phyloP scores from a whole-genome alignment of 2,113 vertebrate genomes.

The Martes martes region DNA sequence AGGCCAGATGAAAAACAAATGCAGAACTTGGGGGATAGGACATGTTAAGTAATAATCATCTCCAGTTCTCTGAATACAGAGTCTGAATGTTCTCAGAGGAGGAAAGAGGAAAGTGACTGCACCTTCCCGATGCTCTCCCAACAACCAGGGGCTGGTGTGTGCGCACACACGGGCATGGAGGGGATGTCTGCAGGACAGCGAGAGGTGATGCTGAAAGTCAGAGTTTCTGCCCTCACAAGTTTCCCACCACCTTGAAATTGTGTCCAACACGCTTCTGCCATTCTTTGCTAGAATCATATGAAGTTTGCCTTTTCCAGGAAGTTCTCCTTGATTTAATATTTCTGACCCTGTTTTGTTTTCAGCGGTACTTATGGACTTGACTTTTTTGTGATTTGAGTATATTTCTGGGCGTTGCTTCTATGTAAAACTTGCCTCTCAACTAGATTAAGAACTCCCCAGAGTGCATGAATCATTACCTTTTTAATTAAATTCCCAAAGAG shows the following conservation, averaged over 20 bases:
- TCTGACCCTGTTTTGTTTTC: background rate
- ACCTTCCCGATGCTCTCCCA: no score
- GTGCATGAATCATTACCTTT: background rate
- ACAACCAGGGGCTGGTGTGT: no score
- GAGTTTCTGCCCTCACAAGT: background rate
- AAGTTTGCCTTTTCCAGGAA: background rate
- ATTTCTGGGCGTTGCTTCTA: background rate
- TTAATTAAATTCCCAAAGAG: background rate
- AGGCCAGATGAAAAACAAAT: background rate
- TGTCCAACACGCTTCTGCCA: background rate
- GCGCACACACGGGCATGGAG: fast-evolving
- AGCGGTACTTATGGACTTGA: background rate
- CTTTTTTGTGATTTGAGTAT: background rate
- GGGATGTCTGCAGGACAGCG: background rate
- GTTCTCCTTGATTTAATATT: background rate
- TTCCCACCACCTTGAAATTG: background rate
- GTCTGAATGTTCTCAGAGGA: background rate
- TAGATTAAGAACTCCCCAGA: background rate
- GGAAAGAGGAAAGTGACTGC: background rate
- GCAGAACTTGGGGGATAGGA: background rate
- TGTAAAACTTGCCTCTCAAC: background rate
- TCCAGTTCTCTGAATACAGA: background rate
- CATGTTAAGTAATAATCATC: background rate
- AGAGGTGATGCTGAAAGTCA: background rate
- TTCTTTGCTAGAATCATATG: background rate